These are phyloP conservation scores for Rhabdophis nuchalis DNA, from an alignment of 2,797 vertebrate species.

Conservation along the genomic window DNA sequence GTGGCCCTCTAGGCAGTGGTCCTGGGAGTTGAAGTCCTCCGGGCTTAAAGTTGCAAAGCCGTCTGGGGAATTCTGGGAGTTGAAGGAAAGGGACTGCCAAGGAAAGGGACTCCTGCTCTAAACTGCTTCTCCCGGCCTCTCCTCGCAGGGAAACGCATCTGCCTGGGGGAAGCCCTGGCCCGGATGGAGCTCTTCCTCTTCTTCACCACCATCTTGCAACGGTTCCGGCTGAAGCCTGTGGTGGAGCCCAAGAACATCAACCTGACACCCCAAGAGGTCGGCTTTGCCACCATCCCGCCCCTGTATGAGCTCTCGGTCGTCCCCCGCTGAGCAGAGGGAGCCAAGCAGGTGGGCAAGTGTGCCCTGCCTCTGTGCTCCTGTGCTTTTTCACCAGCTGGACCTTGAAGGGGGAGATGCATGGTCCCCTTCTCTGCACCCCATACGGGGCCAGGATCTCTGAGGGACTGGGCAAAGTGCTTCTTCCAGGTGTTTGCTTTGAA, in stretches of 20 bases:
- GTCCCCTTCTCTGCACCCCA: neutral
- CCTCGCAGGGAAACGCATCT: no score
- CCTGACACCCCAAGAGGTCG: neutral
- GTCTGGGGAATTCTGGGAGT: no score
- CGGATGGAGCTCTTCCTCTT: no score
- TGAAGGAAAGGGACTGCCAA: no score
- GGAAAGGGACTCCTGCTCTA: no score
- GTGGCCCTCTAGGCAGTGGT: no score
- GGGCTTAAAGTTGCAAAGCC: no score
- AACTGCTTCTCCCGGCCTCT: no score
- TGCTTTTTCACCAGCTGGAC: neutral
- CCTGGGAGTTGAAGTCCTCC: no score
- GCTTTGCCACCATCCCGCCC: conserved; percentile 17
- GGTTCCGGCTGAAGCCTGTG: conserved; percentile 49
- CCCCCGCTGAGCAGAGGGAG: neutral
- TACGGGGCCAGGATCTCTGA: neutral
- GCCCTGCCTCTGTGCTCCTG: neutral
- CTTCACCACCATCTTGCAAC: conserved; percentile 71
- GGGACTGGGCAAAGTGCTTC: neutral
- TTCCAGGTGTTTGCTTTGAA: neutral
- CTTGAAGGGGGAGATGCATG: neutral
- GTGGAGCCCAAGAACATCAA: neutral
- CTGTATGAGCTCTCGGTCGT: neutral
- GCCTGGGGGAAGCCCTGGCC: no score
- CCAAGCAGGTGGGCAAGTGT: no score